Evolutionary conservation across 1,140 invertebrate genomes (phyloP).

Genomic region (Melanaphis sacchari): DNA sequence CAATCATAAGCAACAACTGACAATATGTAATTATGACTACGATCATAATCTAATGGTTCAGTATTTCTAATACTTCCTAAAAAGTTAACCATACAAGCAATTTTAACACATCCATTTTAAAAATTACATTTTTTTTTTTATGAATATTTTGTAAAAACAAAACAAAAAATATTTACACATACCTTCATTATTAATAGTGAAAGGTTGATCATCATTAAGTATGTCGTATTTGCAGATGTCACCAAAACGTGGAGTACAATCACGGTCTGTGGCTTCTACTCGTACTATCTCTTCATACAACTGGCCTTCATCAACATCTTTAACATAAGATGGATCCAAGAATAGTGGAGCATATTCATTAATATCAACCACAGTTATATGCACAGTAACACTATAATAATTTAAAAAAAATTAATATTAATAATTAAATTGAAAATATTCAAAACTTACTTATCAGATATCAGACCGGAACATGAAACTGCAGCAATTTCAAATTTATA

Average conservation of each 20-base stretch:
- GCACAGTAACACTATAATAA: conserved; percentile 86
- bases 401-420: conserved; percentile 59
- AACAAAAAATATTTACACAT: conserved; percentile 57
- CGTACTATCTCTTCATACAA: conserved; percentile 89
- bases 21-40: conserved; percentile 94
- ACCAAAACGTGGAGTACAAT: conserved; percentile 90
- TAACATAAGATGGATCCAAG: conserved; percentile 85
- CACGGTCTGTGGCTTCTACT: conserved; percentile 88
- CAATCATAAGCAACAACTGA: conserved; percentile 96
- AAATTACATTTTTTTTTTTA: conserved; percentile 8
- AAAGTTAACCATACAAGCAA: conserved; percentile 47
- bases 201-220: conserved; percentile 86
- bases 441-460: conserved; percentile 79
- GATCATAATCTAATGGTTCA: conserved; percentile 87
- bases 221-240: conserved; percentile 97
- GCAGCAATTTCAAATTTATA: conserved; percentile 96
- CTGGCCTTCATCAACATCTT: conserved; percentile 88
- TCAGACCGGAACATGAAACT: conserved; percentile 83
- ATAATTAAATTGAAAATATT: background rate
- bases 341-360: conserved; percentile 93
- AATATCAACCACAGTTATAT: conserved; percentile 93
- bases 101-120: conserved; percentile 38
- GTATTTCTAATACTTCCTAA: conserved; percentile 87
- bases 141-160: background rate
- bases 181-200: conserved; percentile 91